phyloP scores from a whole-genome alignment of 2,797 vertebrate genomes.

The Fundulus diaphanus region DNA sequence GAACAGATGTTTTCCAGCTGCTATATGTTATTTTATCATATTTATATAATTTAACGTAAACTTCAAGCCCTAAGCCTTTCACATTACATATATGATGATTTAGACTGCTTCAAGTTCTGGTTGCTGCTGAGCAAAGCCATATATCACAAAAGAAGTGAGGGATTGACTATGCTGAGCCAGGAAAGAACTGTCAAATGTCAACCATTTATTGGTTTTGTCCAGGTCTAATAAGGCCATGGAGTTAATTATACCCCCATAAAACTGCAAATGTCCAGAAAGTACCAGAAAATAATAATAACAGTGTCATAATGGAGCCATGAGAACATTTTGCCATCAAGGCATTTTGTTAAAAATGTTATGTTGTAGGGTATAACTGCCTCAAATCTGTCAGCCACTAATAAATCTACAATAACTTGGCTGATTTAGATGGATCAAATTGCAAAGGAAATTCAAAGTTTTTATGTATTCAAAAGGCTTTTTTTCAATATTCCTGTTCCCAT shows the following conservation, averaged over 20 bases:
- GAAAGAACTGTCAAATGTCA: not conserved
- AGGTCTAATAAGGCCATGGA: not conserved
- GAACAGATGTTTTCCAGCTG: not conserved
- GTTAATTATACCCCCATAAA: not conserved
- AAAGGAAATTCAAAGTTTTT: not conserved
- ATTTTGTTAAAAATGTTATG: not conserved
- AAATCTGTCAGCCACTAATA: not conserved
- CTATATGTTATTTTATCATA: not conserved
- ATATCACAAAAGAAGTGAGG: constrained; percentile 15
- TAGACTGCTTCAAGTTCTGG: constrained; percentile 12
- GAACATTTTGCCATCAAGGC: not conserved
- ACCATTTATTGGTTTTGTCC: not conserved
- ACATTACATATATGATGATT: constrained; percentile 20
- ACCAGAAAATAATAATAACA: not conserved
- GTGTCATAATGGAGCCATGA: too few relatives aligned
- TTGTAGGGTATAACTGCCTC: not conserved
- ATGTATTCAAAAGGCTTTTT: not conserved
- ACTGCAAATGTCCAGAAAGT: not conserved
- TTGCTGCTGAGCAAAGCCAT: constrained; percentile 7
- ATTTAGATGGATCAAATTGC: not conserved
- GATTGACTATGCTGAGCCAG: not conserved
- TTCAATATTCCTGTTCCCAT: not conserved
- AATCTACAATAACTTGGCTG: not conserved
- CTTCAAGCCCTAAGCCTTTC: not conserved
- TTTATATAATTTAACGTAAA: not conserved